A percentile compares a stretch with the other conserved stretches of the same genome.
These are phyloP conservation scores for Diloba caeruleocephala DNA, from an alignment of 2,888 invertebrate genomes.

Conservation along the genomic window DNA sequence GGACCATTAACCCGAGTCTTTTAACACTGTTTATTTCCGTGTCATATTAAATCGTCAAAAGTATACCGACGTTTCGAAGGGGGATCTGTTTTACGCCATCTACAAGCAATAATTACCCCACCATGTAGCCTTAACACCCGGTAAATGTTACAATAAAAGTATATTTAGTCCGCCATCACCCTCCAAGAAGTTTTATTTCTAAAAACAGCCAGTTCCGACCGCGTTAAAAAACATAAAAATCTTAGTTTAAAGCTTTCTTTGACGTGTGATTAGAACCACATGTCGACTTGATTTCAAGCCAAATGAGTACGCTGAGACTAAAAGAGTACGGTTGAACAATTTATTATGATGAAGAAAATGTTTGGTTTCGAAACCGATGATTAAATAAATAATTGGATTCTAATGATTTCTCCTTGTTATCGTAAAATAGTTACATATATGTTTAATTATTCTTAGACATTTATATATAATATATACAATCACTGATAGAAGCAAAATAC, in stretches of 20 bases:
- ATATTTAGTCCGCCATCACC: constrained; percentile 45
- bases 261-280: constrained; percentile 59
- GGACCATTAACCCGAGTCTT: constrained; percentile 8
- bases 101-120: constrained; percentile 25
- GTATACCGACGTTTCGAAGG: constrained; percentile 7
- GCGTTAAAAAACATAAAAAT: constrained; percentile 61
- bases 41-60: constrained; percentile 26
- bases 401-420: no score
- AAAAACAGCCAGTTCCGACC: constrained; percentile 56
- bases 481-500: no score
- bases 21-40: constrained; percentile 32
- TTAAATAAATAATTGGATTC: constrained; percentile 5
- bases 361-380: background rate
- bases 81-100: constrained; percentile 15
- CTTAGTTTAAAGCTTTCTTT: constrained; percentile 47
- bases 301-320: constrained; percentile 27
- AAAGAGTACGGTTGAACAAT: constrained; percentile 17
- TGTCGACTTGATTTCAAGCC: constrained; percentile 45
- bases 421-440: no score
- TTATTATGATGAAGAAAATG: constrained; percentile 26
- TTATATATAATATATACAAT: no score
- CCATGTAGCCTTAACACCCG: constrained; percentile 29
- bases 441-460: no score
- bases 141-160: constrained; percentile 47
- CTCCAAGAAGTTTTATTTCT: constrained; percentile 48